These are phyloP conservation scores for Ameiurus melas DNA, from an alignment of 2,113 vertebrate species.

Conservation along the genomic window DNA sequence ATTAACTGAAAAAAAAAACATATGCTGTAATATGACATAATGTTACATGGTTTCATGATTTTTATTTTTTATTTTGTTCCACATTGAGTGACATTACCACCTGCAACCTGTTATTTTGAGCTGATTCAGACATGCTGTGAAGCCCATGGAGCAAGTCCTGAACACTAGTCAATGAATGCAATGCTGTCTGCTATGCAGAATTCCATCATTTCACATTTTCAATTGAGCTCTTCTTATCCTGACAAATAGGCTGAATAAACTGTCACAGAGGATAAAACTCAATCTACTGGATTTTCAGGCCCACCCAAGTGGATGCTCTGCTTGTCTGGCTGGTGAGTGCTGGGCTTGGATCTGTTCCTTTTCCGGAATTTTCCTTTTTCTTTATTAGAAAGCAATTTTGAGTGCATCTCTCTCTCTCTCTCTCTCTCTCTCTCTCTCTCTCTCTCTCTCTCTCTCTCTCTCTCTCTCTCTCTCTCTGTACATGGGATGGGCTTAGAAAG, in stretches of 20 bases:
- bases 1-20: neutral
- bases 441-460: neutral
- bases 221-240: slow-evolving; percentile 16
- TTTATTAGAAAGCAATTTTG: neutral
- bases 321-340: slow-evolving; percentile 13
- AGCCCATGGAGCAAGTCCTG: slow-evolving; percentile 9
- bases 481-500: slow-evolving; percentile 14
- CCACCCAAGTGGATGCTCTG: slow-evolving; percentile 20
- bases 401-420: neutral
- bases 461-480: neutral
- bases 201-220: slow-evolving; percentile 27
- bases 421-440: neutral
- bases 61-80: neutral
- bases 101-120: neutral
- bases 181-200: slow-evolving; percentile 19
- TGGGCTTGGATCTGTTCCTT: slow-evolving; percentile 5
- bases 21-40: neutral
- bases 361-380: neutral
- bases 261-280: slow-evolving; percentile 37
- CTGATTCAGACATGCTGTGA: neutral
- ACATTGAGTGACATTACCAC: neutral
- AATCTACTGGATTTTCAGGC: slow-evolving; percentile 27
- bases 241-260: slow-evolving; percentile 33
- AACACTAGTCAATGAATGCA: neutral
- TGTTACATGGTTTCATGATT: neutral